These are phyloP conservation scores for Salminus brasiliensis DNA, from an alignment of 2,113 vertebrate genomes.

Conservation along the genomic window DNA sequence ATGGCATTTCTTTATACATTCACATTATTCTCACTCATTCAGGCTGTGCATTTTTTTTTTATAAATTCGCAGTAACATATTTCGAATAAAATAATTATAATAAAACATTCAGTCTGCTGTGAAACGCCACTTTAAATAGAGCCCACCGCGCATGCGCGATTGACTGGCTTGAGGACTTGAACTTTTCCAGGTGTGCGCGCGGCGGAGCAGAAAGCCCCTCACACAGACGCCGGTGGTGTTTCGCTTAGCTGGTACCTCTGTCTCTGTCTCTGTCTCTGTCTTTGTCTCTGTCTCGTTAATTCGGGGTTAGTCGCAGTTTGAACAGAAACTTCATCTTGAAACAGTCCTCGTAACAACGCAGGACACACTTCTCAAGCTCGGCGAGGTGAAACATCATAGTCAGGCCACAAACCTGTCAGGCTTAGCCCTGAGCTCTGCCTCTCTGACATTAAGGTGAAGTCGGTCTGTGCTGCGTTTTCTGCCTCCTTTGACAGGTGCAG, in stretches of 20 bases:
- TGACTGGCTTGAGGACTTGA: constrained; percentile 27
- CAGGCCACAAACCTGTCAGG: too few relatives aligned
- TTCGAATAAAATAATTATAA: too few relatives aligned
- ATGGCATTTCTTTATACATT: background rate
- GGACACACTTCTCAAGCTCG: background rate
- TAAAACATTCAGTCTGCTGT: too few relatives aligned
- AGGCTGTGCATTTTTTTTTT: too few relatives aligned
- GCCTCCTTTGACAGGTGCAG: background rate
- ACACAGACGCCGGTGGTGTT: background rate
- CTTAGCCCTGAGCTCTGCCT: too few relatives aligned
- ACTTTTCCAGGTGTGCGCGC: constrained; percentile 37
- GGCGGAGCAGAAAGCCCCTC: background rate
- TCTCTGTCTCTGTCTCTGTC: background rate
- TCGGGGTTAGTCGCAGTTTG: background rate
- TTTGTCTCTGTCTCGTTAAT: too few relatives aligned
- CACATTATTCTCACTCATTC: too few relatives aligned
- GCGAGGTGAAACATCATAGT: too few relatives aligned
- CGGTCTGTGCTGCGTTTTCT: background rate
- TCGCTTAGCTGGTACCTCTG: too few relatives aligned
- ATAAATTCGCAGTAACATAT: background rate
- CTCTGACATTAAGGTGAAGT: background rate
- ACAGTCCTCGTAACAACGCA: too few relatives aligned
- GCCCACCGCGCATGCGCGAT: constrained; percentile 44
- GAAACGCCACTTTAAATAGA: background rate
- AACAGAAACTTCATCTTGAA: background rate